Conservation (phyloP, 2,113 vertebrate species). For the Scophthalmus maximus region DNA sequence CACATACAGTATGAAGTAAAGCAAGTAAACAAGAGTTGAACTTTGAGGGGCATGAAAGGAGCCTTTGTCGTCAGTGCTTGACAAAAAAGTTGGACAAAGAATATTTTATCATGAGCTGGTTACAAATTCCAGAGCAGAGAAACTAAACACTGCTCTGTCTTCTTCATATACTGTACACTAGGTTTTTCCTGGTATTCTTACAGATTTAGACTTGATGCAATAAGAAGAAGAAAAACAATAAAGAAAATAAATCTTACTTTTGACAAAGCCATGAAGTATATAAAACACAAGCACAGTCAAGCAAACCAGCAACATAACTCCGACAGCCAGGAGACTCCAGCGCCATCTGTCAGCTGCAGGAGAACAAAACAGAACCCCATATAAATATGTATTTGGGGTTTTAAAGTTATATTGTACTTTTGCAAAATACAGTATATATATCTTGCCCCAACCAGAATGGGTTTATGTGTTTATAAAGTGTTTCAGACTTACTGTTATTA, state of each 20-base stretch:
- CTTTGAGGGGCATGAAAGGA: too few relatives aligned
- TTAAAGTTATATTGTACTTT: not conserved
- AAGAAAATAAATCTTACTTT: conserved; percentile 79
- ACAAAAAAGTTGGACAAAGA: not conserved
- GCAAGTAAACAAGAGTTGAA: too few relatives aligned
- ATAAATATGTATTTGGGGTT: too few relatives aligned
- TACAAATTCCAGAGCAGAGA: conserved; percentile 4
- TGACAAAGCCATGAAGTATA: conserved; percentile 75
- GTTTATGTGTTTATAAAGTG: not conserved
- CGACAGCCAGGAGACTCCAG: conserved; percentile 77
- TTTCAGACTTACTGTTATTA: conserved; percentile 69
- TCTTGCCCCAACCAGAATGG: too few relatives aligned
- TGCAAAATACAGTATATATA: not conserved
- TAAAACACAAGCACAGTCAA: conserved; percentile 73
- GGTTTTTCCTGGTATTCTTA: not conserved
- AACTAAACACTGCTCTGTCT: not conserved
- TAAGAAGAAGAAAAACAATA: not conserved
- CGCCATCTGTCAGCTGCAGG: conserved; percentile 71
- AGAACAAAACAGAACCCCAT: conserved; percentile 14
- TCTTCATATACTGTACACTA: not conserved
- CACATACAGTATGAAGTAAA: not conserved
- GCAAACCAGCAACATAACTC: conserved; percentile 68
- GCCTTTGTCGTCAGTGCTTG: too few relatives aligned
- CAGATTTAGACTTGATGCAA: not conserved
- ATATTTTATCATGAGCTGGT: not conserved